Evolutionary conservation across 2,888 invertebrate genomes (phyloP), one percentile per base, ranked within the genome.

Genomic region (Argyra leucocephala): DNA sequence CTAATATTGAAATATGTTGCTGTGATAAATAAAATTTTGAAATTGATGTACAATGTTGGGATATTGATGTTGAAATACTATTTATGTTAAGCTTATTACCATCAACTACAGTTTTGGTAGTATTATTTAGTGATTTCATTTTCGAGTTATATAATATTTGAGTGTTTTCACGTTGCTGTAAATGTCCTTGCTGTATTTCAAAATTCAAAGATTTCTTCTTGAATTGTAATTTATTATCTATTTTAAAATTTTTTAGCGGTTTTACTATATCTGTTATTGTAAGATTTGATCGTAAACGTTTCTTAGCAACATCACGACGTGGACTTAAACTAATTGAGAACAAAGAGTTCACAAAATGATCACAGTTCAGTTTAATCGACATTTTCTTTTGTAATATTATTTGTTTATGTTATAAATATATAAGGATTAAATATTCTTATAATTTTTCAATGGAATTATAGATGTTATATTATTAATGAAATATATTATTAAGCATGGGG

Each of bases 341-440:
- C 31, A 31, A 61, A 31, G 61, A 61, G 2, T 21, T 26, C 24
- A 10, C 15, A 7, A 12, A 4, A n/a, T 26, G 69, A 69, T 69
- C 69, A 69, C 69, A 69, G 69, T 67, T 69, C 66, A 69, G 66
- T 67, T 68, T 67, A 69, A 69, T 69, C 68, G 69, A 69, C 69
- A 69, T 69, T 66, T 66, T 68, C 26, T 64, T 59, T 6, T 6
- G n/a, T n/a, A n/a, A n/a, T n/a, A n/a, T n/a, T n/a, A n/a, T n/a
- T n/a, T n/a, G n/a, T n/a, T n/a, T n/a, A n/a, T n/a, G n/a, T n/a
- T n/a, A n/a, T n/a, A n/a, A n/a, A n/a, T n/a, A n/a, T n/a, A n/a
- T n/a, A n/a, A n/a, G n/a, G n/a, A n/a, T n/a, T n/a, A n/a, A n/a
- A n/a, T n/a, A n/a, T n/a, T n/a, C n/a, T n/a, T n/a, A n/a, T n/a